Evolutionary conservation across 2,113 vertebrate species (phyloP).

Genomic region (Colius striatus): DNA sequence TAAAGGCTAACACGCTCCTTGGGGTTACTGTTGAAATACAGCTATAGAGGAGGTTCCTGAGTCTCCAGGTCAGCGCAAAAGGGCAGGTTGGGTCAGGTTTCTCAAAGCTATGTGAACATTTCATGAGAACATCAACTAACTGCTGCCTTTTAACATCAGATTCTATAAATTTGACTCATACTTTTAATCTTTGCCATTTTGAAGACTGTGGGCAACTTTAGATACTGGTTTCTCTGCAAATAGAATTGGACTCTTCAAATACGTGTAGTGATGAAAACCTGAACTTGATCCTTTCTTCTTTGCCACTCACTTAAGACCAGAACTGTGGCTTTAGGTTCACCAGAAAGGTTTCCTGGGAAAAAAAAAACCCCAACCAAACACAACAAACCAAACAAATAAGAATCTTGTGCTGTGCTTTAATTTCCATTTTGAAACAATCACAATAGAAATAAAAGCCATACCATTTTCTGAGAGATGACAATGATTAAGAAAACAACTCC

Average conservation of each 20-base stretch:
- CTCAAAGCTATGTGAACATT: background rate
- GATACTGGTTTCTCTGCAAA: background rate
- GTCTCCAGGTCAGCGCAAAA: background rate
- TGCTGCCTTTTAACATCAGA: background rate
- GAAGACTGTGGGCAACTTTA: background rate
- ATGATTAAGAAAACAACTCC: background rate
- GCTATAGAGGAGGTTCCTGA: background rate
- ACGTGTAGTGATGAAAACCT: background rate
- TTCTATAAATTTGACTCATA: background rate
- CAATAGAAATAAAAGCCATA: background rate
- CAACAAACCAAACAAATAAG: background rate
- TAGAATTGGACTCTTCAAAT: background rate
- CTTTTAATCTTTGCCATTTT: background rate
- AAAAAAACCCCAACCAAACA: no score
- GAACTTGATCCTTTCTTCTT: background rate
- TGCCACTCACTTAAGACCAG: background rate
- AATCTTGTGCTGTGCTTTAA: background rate
- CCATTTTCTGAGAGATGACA: background rate
- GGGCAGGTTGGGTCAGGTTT: background rate
- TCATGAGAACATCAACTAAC: fast-evolving
- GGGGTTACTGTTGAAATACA: background rate
- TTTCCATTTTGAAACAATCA: background rate
- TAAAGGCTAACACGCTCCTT: background rate
- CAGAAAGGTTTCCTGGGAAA: background rate
- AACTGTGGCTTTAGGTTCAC: background rate